Conservation (phyloP, 2,888 invertebrate genomes). For the Odontocerum albicorne region DNA sequence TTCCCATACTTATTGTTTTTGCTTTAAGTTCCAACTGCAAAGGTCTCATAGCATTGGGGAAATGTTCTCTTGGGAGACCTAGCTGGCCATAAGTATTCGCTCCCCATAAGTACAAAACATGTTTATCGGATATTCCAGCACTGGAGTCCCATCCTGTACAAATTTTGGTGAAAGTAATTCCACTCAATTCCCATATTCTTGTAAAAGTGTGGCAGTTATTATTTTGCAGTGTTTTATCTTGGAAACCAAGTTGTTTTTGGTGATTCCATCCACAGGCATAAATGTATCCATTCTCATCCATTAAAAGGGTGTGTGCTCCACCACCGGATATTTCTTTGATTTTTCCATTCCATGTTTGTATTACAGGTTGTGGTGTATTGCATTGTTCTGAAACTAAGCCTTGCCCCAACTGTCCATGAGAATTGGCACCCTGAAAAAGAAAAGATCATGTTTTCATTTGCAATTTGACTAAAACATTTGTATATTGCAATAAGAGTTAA, state of each 20-base stretch:
- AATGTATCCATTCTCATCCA: constrained; percentile 67
- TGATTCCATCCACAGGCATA: constrained; percentile 80
- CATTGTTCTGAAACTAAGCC: constrained; percentile 69
- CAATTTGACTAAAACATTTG: not conserved
- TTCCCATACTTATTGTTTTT: constrained; percentile 64
- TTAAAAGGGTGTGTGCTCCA: constrained; percentile 73
- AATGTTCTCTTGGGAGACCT: constrained; percentile 61
- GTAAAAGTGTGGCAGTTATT: constrained; percentile 54
- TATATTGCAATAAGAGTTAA: not conserved
- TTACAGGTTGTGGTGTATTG: constrained; percentile 56
- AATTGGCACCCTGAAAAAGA: constrained; percentile 74
- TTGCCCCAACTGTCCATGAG: constrained; percentile 78
- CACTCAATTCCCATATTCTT: constrained; percentile 62
- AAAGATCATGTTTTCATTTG: not conserved
- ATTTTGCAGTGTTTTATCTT: constrained; percentile 40
- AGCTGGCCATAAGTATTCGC: constrained; percentile 78
- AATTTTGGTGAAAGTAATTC: constrained; percentile 60
- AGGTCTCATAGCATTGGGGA: constrained; percentile 46
- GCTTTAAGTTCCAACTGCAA: constrained; percentile 54
- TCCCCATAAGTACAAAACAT: constrained; percentile 79
- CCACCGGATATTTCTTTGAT: constrained; percentile 71
- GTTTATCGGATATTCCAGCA: constrained; percentile 69
- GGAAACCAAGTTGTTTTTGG: constrained; percentile 68
- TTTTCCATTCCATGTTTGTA: constrained; percentile 49
- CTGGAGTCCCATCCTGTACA: constrained; percentile 85